These are phyloP conservation scores for Euspilapteryx auroguttella DNA, from an alignment of 2,888 invertebrate species.

Conservation along the genomic window DNA sequence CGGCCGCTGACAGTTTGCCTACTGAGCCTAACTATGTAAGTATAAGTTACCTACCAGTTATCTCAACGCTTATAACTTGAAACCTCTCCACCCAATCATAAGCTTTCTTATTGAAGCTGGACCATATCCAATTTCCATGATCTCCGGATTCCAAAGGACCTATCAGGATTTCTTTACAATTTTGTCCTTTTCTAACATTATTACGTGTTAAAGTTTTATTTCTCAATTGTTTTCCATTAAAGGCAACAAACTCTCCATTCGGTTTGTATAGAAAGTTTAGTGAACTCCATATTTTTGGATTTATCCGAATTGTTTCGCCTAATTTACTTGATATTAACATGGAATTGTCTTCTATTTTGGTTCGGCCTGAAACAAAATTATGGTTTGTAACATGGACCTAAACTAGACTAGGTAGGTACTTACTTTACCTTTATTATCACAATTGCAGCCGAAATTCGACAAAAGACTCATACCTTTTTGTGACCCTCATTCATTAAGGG, in stretches of 20 bases:
- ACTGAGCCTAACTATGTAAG: too few relatives aligned
- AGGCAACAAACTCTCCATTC: slow-evolving; percentile 20
- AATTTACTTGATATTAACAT: slow-evolving; percentile 16
- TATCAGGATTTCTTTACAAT: slow-evolving; percentile 18
- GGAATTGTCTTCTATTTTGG: slow-evolving; percentile 20
- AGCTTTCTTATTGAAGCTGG: slow-evolving; percentile 18
- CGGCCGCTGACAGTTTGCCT: too few relatives aligned
- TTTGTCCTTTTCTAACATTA: too few relatives aligned
- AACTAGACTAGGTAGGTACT: background rate
- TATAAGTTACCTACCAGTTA: slow-evolving; percentile 25
- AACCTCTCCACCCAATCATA: slow-evolving; percentile 26
- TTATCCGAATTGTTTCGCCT: slow-evolving; percentile 22
- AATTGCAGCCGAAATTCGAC: background rate
- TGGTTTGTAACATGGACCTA: background rate
- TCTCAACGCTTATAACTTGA: slow-evolving; percentile 31
- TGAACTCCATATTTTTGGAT: slow-evolving; percentile 12
- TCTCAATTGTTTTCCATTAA: slow-evolving; percentile 11
- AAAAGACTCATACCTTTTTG: too few relatives aligned
- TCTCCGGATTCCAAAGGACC: slow-evolving; percentile 29
- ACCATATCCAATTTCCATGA: slow-evolving; percentile 42
- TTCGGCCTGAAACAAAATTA: slow-evolving; percentile 21
- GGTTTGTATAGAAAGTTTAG: slow-evolving; percentile 24
- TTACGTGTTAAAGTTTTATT: too few relatives aligned
- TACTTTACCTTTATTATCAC: background rate
- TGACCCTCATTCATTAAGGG: too few relatives aligned